Conservation (phyloP, 2,888 invertebrate species). For the Pandemis cinnamomeana region DNA sequence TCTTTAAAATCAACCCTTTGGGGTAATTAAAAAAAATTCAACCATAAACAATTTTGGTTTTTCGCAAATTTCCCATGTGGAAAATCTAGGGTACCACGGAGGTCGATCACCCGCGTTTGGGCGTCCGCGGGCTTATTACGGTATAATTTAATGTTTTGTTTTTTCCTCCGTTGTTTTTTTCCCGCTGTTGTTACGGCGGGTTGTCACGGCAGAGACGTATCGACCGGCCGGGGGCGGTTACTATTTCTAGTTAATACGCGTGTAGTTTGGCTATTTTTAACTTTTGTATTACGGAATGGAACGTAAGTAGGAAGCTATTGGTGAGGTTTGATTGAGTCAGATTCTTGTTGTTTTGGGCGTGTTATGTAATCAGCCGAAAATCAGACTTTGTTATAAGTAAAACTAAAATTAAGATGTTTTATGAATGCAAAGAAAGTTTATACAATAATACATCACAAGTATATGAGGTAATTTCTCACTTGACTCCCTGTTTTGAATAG, state of each 20-base stretch:
- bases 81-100: slow-evolving; percentile 67
- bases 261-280: slow-evolving; percentile 46
- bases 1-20: slow-evolving; percentile 30
- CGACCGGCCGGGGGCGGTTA: slow-evolving; percentile 61
- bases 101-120: slow-evolving; percentile 76
- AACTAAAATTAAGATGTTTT: neutral
- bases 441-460: too few species aligned
- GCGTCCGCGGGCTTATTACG: slow-evolving; percentile 74
- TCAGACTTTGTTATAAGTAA: neutral
- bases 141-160: slow-evolving; percentile 79
- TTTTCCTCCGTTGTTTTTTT: slow-evolving; percentile 70
- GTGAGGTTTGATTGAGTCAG: slow-evolving; percentile 1
- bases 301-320: slow-evolving; percentile 23
- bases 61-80: slow-evolving; percentile 80
- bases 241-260: slow-evolving; percentile 44
- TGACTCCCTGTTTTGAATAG: too few species aligned
- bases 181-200: slow-evolving; percentile 72
- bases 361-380: neutral
- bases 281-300: slow-evolving; percentile 32
- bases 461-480: too few species aligned
- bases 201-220: slow-evolving; percentile 77
- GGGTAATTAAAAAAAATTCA: slow-evolving; percentile 37
- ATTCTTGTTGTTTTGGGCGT: slow-evolving; percentile 11
- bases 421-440: too few species aligned
- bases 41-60: slow-evolving; percentile 50